phyloP scores from a whole-genome alignment of 2,888 invertebrate species.

The Arctia plantaginis region DNA sequence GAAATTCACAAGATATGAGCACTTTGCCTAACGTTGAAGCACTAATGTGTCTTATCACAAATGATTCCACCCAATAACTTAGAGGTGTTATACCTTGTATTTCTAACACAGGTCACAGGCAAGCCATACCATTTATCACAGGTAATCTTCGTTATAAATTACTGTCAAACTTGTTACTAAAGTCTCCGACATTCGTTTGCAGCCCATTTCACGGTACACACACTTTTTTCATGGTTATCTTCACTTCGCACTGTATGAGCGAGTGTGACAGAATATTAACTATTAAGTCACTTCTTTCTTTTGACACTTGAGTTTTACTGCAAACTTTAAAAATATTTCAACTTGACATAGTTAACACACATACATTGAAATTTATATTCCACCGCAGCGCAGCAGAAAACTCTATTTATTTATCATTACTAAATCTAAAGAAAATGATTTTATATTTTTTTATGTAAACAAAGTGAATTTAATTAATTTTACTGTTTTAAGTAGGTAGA shows the following conservation, averaged over 20 bases:
- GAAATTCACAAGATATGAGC: conserved; percentile 5
- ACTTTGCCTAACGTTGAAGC: not conserved
- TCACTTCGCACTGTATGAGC: conserved; percentile 35
- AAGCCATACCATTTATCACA: conserved; percentile 2
- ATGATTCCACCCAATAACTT: not conserved
- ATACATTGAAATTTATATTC: not conserved
- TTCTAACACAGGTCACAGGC: not conserved
- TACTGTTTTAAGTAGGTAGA: not conserved
- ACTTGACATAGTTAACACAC: not conserved
- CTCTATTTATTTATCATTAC: not conserved
- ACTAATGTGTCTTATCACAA: not conserved
- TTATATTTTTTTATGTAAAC: not conserved
- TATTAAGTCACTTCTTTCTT: conserved; percentile 22
- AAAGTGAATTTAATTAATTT: not conserved
- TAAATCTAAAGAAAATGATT: not conserved
- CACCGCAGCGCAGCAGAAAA: not conserved
- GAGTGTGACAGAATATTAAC: conserved; percentile 37
- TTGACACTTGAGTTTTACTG: conserved; percentile 19
- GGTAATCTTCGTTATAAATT: conserved; percentile 11
- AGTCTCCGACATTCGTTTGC: conserved; percentile 19
- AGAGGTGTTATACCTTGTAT: not conserved
- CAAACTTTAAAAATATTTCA: conserved; percentile 4
- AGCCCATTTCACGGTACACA: conserved; percentile 21
- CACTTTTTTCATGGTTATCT: conserved; percentile 41
- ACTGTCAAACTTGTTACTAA: conserved; percentile 12